These are phyloP conservation scores for Vulpes vulpes DNA, from an alignment of 2,113 vertebrate genomes.

Conservation along the genomic window DNA sequence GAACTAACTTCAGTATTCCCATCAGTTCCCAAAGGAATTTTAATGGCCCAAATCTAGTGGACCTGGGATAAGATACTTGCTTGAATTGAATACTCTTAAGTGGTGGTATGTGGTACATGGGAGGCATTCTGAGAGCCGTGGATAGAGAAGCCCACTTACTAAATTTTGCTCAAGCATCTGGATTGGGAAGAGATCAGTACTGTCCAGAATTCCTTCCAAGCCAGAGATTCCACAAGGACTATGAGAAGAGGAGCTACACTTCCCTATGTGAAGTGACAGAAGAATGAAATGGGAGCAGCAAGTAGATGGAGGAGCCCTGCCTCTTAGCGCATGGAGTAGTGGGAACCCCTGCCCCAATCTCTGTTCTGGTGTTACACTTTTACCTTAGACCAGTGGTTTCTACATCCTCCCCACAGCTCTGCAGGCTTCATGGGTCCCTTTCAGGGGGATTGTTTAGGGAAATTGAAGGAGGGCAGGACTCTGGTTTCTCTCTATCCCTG, in stretches of 20 bases:
- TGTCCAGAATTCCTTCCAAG: constrained; percentile 28
- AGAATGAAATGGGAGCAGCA: neutral
- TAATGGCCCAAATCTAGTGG: neutral
- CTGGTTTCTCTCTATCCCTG: neutral
- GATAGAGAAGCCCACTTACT: neutral
- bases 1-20: too few relatives aligned
- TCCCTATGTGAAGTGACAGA: neutral
- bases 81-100: neutral
- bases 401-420: neutral
- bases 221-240: neutral
- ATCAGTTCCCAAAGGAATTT: constrained; percentile 28
- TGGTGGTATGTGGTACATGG: neutral
- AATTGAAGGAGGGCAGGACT: neutral
- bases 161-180: neutral
- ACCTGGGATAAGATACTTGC: neutral
- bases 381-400: neutral
- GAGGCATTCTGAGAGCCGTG: neutral
- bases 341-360: neutral
- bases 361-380: neutral
- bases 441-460: neutral
- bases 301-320: neutral
- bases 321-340: neutral
- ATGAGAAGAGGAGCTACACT: neutral
- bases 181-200: neutral
- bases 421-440: neutral